A percentile compares a stretch with the other conserved stretches of the same genome.
These are phyloP conservation scores for Cyprinodon tularosa DNA, from an alignment of 2,113 vertebrate species.

Conservation along the genomic window DNA sequence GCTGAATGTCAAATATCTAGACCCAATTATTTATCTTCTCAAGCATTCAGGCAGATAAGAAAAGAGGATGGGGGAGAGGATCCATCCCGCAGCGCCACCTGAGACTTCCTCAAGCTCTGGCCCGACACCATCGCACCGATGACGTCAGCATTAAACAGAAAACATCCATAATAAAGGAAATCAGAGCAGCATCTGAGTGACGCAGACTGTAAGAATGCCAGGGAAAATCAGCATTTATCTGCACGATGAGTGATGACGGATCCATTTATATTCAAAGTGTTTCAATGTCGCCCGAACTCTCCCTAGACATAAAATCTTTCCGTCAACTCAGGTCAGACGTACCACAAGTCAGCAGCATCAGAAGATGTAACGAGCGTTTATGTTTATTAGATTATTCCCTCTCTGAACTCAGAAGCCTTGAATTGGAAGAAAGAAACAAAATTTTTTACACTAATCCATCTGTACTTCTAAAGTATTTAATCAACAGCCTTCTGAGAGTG, in stretches of 20 bases:
- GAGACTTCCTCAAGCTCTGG: conserved; percentile 19
- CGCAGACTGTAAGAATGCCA: conserved; percentile 5
- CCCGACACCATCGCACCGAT: conserved; percentile 6
- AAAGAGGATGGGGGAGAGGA: conserved; percentile 6
- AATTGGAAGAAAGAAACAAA: no score
- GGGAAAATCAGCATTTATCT: conserved; percentile 23
- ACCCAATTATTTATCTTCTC: conserved; percentile 50
- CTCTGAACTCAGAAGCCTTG: neutral
- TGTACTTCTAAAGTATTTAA: neutral
- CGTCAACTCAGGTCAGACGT: conserved; percentile 9
- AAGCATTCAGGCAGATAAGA: conserved; percentile 45
- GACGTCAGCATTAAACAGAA: conserved; percentile 15
- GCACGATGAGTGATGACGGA: neutral
- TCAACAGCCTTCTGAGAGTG: neutral
- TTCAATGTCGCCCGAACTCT: conserved; percentile 16
- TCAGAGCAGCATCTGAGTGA: neutral
- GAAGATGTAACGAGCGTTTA: conserved; percentile 11
- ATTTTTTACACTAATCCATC: neutral
- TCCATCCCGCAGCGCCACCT: conserved; percentile 38
- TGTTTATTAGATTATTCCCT: neutral
- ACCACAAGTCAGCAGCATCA: neutral
- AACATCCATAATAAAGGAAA: neutral
- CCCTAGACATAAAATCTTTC: conserved; percentile 13
- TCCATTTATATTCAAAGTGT: conserved; percentile 21
- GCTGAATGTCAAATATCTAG: conserved; percentile 38